phyloP scores from a whole-genome alignment of 2,113 vertebrate genomes.

The Halcyon malimbica region DNA sequence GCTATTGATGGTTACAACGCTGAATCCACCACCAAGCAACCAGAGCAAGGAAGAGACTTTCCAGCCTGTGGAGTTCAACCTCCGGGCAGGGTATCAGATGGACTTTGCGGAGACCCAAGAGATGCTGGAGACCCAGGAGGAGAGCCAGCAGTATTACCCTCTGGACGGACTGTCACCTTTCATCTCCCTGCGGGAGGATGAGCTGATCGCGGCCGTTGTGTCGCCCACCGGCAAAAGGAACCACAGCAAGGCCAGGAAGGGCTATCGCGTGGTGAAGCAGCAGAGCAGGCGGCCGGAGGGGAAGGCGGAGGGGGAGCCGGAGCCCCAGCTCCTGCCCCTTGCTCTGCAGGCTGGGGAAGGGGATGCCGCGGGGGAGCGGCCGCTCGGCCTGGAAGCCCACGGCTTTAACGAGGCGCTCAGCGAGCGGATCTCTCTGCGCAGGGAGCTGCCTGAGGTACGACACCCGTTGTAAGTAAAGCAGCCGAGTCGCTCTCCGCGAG shows the following conservation, averaged over 20 bases:
- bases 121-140: constrained; percentile 80
- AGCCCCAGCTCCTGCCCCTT: constrained; percentile 34
- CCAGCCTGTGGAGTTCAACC: constrained; percentile 40
- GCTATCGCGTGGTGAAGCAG: constrained; percentile 79
- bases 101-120: constrained; percentile 75
- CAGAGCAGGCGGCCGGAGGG: constrained; percentile 37
- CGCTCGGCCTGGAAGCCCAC: constrained; percentile 51
- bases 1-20: constrained; percentile 72
- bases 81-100: constrained; percentile 46
- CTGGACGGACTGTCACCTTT: constrained; percentile 76
- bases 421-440: constrained; percentile 72
- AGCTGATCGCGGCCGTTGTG: constrained; percentile 78
- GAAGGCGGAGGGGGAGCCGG: neutral
- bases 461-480: constrained; percentile 84
- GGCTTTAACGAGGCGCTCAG: constrained; percentile 78
- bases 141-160: constrained; percentile 68
- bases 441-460: constrained; percentile 81
- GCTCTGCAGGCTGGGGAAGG: neutral
- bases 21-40: constrained; percentile 70
- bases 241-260: constrained; percentile 71
- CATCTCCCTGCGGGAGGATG: constrained; percentile 84
- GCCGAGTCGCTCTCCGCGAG: neutral
- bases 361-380: neutral
- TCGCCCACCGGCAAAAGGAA: constrained; percentile 69
- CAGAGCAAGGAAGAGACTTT: constrained; percentile 26